These are phyloP conservation scores for Drosophila albomicans DNA, from an alignment of 1,140 invertebrate species.

Conservation along the genomic window DNA sequence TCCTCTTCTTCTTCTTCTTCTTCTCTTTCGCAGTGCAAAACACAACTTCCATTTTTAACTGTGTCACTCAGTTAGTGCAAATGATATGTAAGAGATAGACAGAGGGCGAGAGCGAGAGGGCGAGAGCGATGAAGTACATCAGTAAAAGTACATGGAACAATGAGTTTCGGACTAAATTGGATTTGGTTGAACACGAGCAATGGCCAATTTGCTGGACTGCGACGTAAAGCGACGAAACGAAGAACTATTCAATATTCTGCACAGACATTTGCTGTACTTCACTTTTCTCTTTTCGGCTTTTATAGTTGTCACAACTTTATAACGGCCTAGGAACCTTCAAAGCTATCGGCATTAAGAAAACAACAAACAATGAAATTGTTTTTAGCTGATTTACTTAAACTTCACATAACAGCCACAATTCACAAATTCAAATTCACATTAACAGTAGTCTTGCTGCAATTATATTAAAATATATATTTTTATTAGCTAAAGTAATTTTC, in stretches of 20 bases:
- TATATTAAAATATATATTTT: too few relatives aligned
- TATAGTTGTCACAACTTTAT: too few relatives aligned
- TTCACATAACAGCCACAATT: too few relatives aligned
- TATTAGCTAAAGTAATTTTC: too few relatives aligned
- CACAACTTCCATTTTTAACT: slow-evolving; percentile 35
- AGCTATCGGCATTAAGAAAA: too few relatives aligned
- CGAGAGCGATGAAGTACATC: background rate
- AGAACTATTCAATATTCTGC: slow-evolving; percentile 9
- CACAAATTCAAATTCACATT: too few relatives aligned
- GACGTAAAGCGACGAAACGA: background rate
- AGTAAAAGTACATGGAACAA: slow-evolving; percentile 3
- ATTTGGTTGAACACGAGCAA: slow-evolving; percentile 23
- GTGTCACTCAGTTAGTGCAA: slow-evolving; percentile 32
- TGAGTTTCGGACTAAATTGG: slow-evolving; percentile 12
- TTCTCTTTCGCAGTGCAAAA: background rate
- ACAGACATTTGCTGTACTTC: background rate
- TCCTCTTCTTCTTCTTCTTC: background rate
- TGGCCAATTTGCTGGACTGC: slow-evolving; percentile 17
- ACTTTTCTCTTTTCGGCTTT: background rate
- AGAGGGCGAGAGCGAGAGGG: background rate
- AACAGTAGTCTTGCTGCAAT: too few relatives aligned
- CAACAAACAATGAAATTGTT: too few relatives aligned
- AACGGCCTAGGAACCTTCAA: too few relatives aligned
- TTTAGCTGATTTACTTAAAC: too few relatives aligned
- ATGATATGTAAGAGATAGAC: slow-evolving; percentile 11